Conservation (phyloP, 2,888 invertebrate species). For the Mesochorus sp. region DNA sequence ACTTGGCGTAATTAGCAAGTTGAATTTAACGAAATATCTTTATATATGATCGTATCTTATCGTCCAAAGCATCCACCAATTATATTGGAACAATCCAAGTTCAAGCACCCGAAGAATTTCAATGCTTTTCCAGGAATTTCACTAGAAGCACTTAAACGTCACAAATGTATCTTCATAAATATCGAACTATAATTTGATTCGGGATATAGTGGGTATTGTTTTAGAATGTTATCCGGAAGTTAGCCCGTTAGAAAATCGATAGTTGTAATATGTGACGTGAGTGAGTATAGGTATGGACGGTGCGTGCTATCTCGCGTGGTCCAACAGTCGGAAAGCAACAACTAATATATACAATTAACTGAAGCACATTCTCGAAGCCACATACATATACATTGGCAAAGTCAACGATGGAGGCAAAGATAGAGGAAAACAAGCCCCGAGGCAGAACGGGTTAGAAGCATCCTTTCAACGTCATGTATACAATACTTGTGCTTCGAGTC, state of each 20-base stretch:
- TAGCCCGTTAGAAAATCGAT: conserved; percentile 17
- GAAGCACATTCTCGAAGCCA: conserved; percentile 48
- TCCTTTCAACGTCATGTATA: conserved; percentile 33
- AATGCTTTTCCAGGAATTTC: background rate
- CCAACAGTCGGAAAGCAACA: conserved; percentile 53
- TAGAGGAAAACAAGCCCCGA: conserved; percentile 3
- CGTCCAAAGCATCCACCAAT: too few species aligned
- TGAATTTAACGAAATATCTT: too few species aligned
- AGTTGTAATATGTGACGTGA: background rate
- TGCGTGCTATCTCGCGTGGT: conserved; percentile 9
- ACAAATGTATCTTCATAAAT: conserved; percentile 21
- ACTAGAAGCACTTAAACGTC: too few species aligned
- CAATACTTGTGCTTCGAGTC: conserved; percentile 33
- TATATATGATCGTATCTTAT: too few species aligned
- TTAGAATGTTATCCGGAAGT: background rate
- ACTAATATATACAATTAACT: conserved; percentile 62
- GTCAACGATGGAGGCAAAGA: conserved; percentile 36
- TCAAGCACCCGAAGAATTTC: too few species aligned
- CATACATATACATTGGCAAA: conserved; percentile 14
- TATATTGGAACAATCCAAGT: too few species aligned
- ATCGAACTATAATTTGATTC: conserved; percentile 5
- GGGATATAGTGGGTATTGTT: conserved; percentile 10
- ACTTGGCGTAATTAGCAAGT: too few species aligned
- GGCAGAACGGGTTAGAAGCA: conserved; percentile 13
- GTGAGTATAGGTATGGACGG: conserved; percentile 18